Percentiles rank a stretch among this genome's conserved stretches.
Evolutionary conservation across 1,140 invertebrate genomes (phyloP).

Genomic region (Akabosia matsudoensis): DNA sequence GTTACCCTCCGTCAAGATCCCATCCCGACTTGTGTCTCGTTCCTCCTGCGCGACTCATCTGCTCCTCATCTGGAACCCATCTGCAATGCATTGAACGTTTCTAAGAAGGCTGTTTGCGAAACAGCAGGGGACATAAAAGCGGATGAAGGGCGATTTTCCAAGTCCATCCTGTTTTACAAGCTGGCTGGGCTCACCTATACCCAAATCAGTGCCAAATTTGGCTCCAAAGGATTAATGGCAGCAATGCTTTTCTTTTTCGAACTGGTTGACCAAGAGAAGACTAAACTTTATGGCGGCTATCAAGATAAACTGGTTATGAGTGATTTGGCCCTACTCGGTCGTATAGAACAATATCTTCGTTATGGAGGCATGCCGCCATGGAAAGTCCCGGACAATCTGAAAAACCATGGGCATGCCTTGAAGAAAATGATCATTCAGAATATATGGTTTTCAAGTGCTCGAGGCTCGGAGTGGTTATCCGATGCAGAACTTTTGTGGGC

Average conservation of each 20-base stretch:
- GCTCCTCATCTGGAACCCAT: conserved; percentile 38
- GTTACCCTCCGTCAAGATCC: conserved; percentile 40
- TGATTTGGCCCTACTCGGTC: conserved; percentile 34
- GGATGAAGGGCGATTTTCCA: conserved; percentile 45
- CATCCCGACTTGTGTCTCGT: conserved; percentile 38
- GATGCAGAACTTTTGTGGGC: conserved; percentile 42
- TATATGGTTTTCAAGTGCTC: conserved; percentile 40
- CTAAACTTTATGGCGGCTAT: conserved; percentile 33
- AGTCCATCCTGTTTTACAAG: conserved; percentile 45
- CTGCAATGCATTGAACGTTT: conserved; percentile 41
- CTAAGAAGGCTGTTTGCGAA: conserved; percentile 37
- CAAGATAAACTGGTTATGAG: conserved; percentile 39
- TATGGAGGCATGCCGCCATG: conserved; percentile 6
- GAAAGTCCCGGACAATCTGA: conserved; percentile 33
- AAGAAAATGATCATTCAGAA: conserved; percentile 40
- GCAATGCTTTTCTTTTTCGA: conserved; percentile 46
- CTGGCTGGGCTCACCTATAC: conserved; percentile 40
- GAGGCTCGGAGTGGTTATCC: conserved; percentile 19
- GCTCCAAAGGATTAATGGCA: conserved; percentile 41
- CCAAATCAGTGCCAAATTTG: conserved; percentile 46
- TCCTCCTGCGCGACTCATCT: conserved; percentile 38
- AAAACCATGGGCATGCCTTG: conserved; percentile 24
- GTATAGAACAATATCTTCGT: conserved; percentile 33
- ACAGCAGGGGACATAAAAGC: conserved; percentile 42
- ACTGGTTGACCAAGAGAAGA: conserved; percentile 43